Evolutionary conservation across 1,140 invertebrate species (phyloP), one percentile per base, ranked within the genome.

Genomic region (Rhizoglyphus robini): DNA sequence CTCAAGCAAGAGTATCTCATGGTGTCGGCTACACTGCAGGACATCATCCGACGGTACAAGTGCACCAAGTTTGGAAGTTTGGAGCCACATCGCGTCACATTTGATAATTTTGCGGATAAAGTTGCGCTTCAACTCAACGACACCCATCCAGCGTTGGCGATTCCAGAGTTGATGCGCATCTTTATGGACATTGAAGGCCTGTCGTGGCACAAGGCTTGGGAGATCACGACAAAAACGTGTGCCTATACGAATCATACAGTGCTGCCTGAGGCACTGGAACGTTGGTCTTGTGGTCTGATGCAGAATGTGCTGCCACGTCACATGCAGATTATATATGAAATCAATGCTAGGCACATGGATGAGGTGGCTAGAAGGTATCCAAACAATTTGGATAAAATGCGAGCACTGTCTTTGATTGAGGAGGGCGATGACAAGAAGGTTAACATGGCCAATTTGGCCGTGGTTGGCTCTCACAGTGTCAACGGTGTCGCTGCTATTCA

Each of bases 1-100:
- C 78, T 99, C 63, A 97, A 98, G 74, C 96, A 99, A 76, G 94
- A 99, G 77, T 99, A 99, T 75, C 99, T 99, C 77, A 88, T 99
- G n/a, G n/a, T n/a, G n/a, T n/a, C n/a, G n/a, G n/a, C n/a, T n/a
- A n/a, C n/a, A n/a, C n/a, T n/a, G n/a, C 92, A 95, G 75, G 94
- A 97, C 73, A 94, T 97, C 67, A 87, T 98, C 67, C 84, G 96
- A 49, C 84, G 96, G 64, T 99, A 89, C 77, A 99, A 99, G 78
- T 83, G 89, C 0, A 90, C 91, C 47, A 93, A 93, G 75, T 96
- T 96, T 75, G 93, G 93, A 0, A 84, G 81, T 8, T 82, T 83
- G 27, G 86, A 94, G 72, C 81, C 86, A 25, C 84, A 89, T 2
- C 81, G 93, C 64, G 90, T 86, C 5, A 83, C 86, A 38, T 96